Evolutionary conservation across 2,797 vertebrate species (phyloP).

Genomic region (Chaetophractus vellerosus): DNA sequence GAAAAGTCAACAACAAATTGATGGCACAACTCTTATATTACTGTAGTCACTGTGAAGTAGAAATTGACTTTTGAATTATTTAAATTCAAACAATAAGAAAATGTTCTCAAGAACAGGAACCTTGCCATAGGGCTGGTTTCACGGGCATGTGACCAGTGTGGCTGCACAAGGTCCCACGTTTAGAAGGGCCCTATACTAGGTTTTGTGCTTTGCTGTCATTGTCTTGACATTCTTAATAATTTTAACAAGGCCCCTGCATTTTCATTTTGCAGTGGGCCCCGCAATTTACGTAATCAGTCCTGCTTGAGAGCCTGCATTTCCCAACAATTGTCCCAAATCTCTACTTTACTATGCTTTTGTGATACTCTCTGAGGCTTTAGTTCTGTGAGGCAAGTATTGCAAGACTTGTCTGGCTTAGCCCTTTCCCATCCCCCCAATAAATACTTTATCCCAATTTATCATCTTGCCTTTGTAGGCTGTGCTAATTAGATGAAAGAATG

Average conservation of each 20-base stretch:
- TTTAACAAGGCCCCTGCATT: neutral
- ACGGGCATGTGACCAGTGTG: accelerated
- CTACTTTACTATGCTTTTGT: neutral
- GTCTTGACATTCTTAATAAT: neutral
- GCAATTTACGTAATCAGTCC: neutral
- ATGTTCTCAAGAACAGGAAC: neutral
- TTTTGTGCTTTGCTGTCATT: neutral
- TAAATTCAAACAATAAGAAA: neutral
- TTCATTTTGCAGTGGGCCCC: neutral
- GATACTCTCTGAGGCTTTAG: neutral
- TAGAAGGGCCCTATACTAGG: accelerated
- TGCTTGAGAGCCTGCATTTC: neutral
- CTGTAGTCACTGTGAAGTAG: neutral
- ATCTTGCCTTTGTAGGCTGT: neutral
- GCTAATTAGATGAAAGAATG: neutral
- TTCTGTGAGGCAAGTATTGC: slow-evolving; percentile 12
- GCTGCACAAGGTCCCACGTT: accelerated
- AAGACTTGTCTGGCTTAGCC: neutral
- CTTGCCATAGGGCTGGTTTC: neutral
- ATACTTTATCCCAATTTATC: neutral
- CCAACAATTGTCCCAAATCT: neutral
- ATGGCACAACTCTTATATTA: neutral
- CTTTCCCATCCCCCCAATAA: neutral
- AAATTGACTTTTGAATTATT: neutral
- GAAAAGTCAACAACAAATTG: neutral